Base-by-base conservation (phyloP, 1,140 invertebrate species). In the Tetragnatha versicolor region DNA sequence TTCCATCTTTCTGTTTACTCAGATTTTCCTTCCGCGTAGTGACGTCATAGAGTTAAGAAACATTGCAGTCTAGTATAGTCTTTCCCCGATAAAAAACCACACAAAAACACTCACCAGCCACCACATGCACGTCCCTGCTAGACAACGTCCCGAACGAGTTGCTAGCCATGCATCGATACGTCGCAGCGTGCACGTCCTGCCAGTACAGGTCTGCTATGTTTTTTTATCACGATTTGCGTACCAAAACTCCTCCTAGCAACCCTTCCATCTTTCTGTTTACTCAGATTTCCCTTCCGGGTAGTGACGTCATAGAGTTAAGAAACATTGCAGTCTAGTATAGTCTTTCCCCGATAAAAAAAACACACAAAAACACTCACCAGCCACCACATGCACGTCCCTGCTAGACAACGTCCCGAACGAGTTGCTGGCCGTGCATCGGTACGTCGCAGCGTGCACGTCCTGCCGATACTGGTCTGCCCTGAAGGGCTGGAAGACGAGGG, bases 81-180 rank as follows among this genome's bases (percentile, higher is more conserved):
- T n/a, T n/a, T n/a, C n/a, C n/a, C n/a, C n/a, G n/a, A n/a, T n/a
- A n/a, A n/a, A n/a, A n/a, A n/a, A n/a, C n/a, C n/a, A n/a, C n/a
- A n/a, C n/a, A n/a, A n/a, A 6, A 61, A 22, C 10, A 88, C 89
- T 90, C 84, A 94, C 93, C 93, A 82, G 93, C 93, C 85, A 91
- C 87, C 63, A 94, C 91, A 86, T 93, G 90, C 9, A 94, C 92
- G 83, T 93, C 91, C 78, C 92, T 88, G 82, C 92, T 94, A 82
- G 93, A 89, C 72, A 94, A 90, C 75, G 89, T 88, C 7, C 93
- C 93, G 9, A 92, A 90, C 6, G 88, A 88, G 84, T 94, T 94
- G 76, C 89, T 89, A n/a, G 92, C 93, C 27, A 92, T 88, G 85
- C 93, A 95, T 39, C 86, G 81, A 81, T 88, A 88, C 3, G 83